Evolutionary conservation across 2,888 invertebrate genomes (phyloP).

Genomic region (Microctonus hyperodae): DNA sequence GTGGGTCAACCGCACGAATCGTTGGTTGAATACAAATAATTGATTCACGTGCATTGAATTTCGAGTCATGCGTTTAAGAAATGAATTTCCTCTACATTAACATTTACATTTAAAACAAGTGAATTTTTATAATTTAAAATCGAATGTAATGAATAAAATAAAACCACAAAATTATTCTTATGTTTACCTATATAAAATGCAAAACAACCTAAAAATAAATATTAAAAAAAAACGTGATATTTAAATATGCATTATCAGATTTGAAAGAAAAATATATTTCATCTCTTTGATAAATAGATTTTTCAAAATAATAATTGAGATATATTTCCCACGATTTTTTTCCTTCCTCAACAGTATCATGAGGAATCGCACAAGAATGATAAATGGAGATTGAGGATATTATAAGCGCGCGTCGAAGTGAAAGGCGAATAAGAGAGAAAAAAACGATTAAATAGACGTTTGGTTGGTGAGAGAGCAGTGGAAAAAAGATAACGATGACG

Average conservation of each 20-base stretch:
- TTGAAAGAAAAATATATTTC: not conserved
- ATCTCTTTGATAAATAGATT: not conserved
- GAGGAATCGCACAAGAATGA: conserved; percentile 16
- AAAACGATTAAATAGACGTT: conserved; percentile 8
- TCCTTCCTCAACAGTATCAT: not conserved
- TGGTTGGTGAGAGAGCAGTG: conserved; percentile 3
- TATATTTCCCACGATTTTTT: not conserved
- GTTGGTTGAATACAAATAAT: conserved; percentile 32
- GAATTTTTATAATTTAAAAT: too few species aligned
- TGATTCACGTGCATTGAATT: conserved; percentile 27
- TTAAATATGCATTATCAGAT: not conserved
- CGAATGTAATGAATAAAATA: too few species aligned
- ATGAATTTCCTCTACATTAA: not conserved
- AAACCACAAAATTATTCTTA: not conserved
- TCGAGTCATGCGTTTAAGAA: not conserved
- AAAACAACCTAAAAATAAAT: not conserved
- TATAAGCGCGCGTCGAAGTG: conserved; percentile 3
- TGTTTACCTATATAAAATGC: too few species aligned
- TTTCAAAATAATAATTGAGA: not conserved
- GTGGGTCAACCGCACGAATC: conserved; percentile 26
- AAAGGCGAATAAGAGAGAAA: conserved; percentile 24
- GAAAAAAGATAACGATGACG: conserved; percentile 32
- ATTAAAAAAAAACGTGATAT: not conserved
- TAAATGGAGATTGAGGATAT: conserved; percentile 21
- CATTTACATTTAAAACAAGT: too few species aligned